Conservation (phyloP, 2,797 vertebrate genomes). For the Lagocephalus sceleratus region DNA sequence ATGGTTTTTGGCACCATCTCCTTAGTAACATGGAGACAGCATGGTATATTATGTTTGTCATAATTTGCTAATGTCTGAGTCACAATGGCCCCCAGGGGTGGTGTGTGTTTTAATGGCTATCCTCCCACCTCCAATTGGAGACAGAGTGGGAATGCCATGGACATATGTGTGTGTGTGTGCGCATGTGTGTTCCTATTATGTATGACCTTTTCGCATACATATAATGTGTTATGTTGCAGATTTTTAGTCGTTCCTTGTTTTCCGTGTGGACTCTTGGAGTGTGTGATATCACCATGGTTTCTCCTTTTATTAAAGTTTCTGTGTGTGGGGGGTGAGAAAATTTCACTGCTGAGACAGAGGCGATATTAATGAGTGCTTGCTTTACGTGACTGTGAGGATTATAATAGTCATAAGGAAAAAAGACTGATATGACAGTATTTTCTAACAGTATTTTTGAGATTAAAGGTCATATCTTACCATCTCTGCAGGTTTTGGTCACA, state of each 20-base stretch:
- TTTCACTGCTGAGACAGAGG: slow-evolving; percentile 10
- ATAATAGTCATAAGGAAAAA: slow-evolving; percentile 3
- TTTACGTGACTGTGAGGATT: slow-evolving; percentile 1
- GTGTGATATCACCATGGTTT: slow-evolving; percentile 55
- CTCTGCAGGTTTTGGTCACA: no score
- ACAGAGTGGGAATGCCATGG: slow-evolving; percentile 33
- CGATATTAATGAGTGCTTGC: slow-evolving; percentile 19
- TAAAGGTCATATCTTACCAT: no score
- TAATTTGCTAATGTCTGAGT: slow-evolving; percentile 57
- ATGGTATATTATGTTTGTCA: slow-evolving; percentile 44
- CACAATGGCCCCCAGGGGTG: slow-evolving; percentile 30
- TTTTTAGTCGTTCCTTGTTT: slow-evolving; percentile 6
- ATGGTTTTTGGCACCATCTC: slow-evolving; percentile 27
- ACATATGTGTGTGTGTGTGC: slow-evolving; percentile 34
- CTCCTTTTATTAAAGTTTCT: slow-evolving; percentile 36
- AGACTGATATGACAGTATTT: background rate
- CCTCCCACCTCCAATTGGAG: slow-evolving; percentile 43
- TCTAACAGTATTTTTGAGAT: no score
- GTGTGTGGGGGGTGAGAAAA: slow-evolving; percentile 27
- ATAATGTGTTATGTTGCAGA: slow-evolving; percentile 8
- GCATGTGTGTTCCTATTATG: background rate
- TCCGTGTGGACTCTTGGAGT: slow-evolving; percentile 19
- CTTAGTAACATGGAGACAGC: slow-evolving; percentile 45
- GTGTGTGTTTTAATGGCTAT: slow-evolving; percentile 26
- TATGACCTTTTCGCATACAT: slow-evolving; percentile 1